Evolutionary conservation across 2,888 invertebrate genomes (phyloP).

Genomic region (Diplolepis rosae): DNA sequence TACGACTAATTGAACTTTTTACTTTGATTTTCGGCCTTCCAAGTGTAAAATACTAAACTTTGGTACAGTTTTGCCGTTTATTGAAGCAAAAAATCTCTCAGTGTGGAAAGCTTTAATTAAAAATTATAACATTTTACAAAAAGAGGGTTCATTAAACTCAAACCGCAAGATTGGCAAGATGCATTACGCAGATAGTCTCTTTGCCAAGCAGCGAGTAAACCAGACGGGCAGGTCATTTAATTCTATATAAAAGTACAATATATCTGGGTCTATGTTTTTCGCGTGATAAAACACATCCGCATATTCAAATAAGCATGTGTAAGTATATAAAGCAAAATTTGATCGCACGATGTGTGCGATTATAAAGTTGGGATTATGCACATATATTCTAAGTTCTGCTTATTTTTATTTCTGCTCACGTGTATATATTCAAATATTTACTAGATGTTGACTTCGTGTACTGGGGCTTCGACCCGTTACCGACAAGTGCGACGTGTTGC

Average conservation of each 20-base stretch:
- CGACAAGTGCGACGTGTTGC: conserved; percentile 40
- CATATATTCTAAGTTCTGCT: background rate
- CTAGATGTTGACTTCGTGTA: background rate
- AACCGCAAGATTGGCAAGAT: background rate
- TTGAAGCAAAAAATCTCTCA: too few species aligned
- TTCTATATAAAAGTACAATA: conserved; percentile 18
- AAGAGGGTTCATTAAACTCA: background rate
- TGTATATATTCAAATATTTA: background rate
- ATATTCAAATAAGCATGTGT: background rate
- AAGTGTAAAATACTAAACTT: too few species aligned
- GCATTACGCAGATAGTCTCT: conserved; percentile 1
- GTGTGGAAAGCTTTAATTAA: too few species aligned
- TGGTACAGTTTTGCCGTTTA: too few species aligned
- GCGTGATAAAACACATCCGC: background rate
- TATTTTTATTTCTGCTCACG: background rate
- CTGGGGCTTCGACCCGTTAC: conserved; percentile 41
- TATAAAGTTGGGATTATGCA: background rate
- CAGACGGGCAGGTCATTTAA: conserved; percentile 9
- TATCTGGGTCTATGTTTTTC: background rate
- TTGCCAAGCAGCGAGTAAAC: conserved; percentile 6
- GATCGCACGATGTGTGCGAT: background rate
- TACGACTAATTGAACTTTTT: too few species aligned
- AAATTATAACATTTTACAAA: background rate
- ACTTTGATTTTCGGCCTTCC: too few species aligned
- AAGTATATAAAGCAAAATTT: background rate